Percentiles rank a stretch among this genome's conserved stretches.
Conservation (phyloP, 2,888 invertebrate species). For the Aethes cnicana region DNA sequence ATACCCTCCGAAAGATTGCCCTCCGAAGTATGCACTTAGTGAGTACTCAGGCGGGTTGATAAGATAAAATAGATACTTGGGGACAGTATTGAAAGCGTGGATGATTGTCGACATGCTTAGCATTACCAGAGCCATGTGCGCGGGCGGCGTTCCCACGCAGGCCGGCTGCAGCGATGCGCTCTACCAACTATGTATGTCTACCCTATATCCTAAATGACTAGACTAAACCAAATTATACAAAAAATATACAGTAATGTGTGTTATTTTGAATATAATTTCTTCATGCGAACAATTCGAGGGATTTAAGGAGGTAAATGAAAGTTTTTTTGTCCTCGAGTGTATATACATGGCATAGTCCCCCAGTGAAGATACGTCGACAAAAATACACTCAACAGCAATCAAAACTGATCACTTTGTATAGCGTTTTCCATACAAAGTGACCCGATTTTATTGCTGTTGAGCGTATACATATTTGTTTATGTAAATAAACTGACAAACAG, state of each 20-base stretch:
- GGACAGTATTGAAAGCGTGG: background rate
- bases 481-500: no score
- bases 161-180: background rate
- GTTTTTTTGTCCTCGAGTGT: no score
- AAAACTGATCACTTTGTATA: no score
- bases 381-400: no score
- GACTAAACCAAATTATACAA: background rate
- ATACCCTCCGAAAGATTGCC: background rate
- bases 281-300: no score
- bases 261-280: no score
- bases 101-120: constrained; percentile 8
- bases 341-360: no score
- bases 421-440: no score
- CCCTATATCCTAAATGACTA: background rate
- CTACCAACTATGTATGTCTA: background rate
- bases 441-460: no score
- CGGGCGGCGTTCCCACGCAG: background rate
- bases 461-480: no score
- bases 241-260: background rate
- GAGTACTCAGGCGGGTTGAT: background rate
- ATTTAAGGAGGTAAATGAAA: no score
- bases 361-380: no score
- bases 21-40: background rate
- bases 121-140: background rate
- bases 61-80: constrained; percentile 3